Evolutionary conservation across 2,113 vertebrate species (phyloP).

Genomic region (Myrmophylax atrothorax): DNA sequence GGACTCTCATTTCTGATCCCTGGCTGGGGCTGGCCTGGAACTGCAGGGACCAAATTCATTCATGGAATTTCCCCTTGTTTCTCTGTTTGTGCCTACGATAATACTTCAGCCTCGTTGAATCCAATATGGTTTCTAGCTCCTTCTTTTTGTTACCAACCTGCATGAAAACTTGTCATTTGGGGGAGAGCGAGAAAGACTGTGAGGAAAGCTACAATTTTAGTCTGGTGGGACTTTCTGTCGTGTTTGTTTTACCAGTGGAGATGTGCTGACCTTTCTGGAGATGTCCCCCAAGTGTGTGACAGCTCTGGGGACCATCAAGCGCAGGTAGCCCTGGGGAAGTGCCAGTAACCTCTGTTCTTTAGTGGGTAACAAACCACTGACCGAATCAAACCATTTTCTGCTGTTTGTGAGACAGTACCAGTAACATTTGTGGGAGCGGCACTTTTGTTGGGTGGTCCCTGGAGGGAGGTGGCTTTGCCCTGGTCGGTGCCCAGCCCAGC

Average conservation of each 20-base stretch:
- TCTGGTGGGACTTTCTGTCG: neutral
- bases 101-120: neutral
- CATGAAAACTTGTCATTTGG: neutral
- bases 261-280: neutral
- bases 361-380: neutral
- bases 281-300: too few relatives aligned
- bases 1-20: rapidly evolving
- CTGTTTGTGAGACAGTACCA: rapidly evolving
- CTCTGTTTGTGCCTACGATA: neutral
- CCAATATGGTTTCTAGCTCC: neutral
- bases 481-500: rapidly evolving
- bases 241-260: neutral
- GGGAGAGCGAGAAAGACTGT: neutral
- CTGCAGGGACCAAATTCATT: neutral
- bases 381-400: neutral
- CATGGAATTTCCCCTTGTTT: neutral
- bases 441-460: rapidly evolving
- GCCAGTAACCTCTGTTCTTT: rapidly evolving
- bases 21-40: neutral
- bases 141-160: neutral
- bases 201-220: neutral
- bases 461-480: neutral
- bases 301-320: rapidly evolving
- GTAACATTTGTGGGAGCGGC: rapidly evolving
- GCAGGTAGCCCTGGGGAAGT: neutral